Evolutionary conservation across 30 jellyfish, hydroid and myxozoan genomes (phyloP).

Genomic region (Hydractinia symbiolongicarpus): DNA sequence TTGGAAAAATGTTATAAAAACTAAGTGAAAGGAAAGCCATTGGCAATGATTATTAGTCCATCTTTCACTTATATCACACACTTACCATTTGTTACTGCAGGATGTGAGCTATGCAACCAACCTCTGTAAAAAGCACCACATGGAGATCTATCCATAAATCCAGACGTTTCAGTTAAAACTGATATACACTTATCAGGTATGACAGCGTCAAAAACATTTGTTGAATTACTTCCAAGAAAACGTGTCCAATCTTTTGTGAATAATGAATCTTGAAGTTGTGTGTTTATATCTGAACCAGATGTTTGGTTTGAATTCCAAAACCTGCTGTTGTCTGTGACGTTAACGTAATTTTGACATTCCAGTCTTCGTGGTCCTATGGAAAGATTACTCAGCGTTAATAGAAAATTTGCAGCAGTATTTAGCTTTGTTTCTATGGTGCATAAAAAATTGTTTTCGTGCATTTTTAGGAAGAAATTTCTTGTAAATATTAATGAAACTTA

Average conservation of each 20-base stretch:
- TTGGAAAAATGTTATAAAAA: too few species aligned
- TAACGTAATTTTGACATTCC: slow-evolving; percentile 1
- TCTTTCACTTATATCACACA: background rate
- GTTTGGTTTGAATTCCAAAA: background rate
- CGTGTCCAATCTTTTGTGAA: slow-evolving; percentile 1
- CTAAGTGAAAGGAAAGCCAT: too few species aligned
- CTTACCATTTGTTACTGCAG: slow-evolving; percentile 1
- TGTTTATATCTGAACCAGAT: background rate
- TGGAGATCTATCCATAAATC: background rate
- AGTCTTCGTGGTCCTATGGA: background rate
- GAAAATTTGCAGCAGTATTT: too few species aligned
- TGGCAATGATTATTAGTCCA: too few species aligned
- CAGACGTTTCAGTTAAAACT: background rate
- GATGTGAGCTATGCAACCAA: slow-evolving; percentile 14
- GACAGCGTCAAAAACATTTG: slow-evolving; percentile 1
- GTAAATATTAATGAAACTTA: too few species aligned
- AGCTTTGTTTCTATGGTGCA: too few species aligned
- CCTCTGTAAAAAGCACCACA: slow-evolving; percentile 20
- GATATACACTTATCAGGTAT: background rate
- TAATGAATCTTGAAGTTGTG: slow-evolving; percentile 6
- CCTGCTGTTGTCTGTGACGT: background rate
- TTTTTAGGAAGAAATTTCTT: too few species aligned
- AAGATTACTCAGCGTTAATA: background rate
- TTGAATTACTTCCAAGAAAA: background rate
- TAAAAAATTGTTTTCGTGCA: too few species aligned